These are phyloP conservation scores for Lithophane socia DNA, from an alignment of 2,888 invertebrate species.

Conservation along the genomic window DNA sequence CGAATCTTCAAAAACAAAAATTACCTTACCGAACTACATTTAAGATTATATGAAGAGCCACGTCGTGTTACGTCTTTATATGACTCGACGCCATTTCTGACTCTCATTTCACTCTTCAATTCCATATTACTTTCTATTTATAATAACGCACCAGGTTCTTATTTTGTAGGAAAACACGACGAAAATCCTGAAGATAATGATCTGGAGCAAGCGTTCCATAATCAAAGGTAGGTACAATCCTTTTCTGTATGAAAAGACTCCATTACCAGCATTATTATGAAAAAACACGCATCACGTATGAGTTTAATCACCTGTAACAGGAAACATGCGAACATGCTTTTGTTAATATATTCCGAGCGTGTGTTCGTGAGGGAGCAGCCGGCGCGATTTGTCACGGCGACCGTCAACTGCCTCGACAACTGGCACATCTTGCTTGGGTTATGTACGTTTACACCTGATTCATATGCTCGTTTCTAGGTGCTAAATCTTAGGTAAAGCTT, in stretches of 20 bases:
- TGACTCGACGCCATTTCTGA: neutral
- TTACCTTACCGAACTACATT: neutral
- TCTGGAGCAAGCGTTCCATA: neutral
- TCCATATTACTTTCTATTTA: neutral
- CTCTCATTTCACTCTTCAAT: neutral
- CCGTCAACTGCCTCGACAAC: constrained; percentile 36
- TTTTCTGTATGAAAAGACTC: constrained; percentile 12
- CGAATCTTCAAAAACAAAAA: neutral
- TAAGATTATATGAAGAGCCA: neutral
- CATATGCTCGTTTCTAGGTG: constrained; percentile 4
- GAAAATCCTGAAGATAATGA: constrained; percentile 6
- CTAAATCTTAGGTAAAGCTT: neutral
- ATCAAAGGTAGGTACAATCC: constrained; percentile 7
- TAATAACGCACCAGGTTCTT: neutral
- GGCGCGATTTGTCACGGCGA: constrained; percentile 47
- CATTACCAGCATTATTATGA: constrained; percentile 21
- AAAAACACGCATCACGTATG: constrained; percentile 30
- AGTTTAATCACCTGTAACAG: constrained; percentile 38
- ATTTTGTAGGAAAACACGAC: neutral
- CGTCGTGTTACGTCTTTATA: neutral
- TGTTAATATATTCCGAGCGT: constrained; percentile 55
- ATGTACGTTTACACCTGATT: constrained; percentile 26
- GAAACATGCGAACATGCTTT: constrained; percentile 33
- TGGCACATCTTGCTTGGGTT: constrained; percentile 16
- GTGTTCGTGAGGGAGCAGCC: constrained; percentile 37